phyloP scores from a whole-genome alignment of 2,797 vertebrate species.

The Epinephelus coioides region DNA sequence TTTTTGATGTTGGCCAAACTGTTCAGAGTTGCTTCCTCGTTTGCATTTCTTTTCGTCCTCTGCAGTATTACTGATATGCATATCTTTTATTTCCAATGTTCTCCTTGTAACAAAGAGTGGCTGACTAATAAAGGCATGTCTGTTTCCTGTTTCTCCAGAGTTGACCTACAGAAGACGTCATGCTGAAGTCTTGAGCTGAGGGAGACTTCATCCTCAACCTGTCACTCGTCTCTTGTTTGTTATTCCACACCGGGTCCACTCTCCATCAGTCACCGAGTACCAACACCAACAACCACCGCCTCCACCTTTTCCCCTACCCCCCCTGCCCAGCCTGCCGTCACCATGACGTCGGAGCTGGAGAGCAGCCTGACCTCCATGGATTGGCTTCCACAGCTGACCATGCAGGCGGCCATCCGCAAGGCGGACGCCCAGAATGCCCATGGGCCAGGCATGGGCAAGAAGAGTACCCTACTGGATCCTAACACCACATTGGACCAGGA shows the following conservation, averaged over 20 bases:
- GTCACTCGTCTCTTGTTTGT: slow-evolving; percentile 44
- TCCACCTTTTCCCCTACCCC: slow-evolving; percentile 72
- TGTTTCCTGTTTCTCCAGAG: slow-evolving; percentile 71
- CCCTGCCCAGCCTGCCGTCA: slow-evolving; percentile 79
- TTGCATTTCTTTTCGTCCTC: slow-evolving; percentile 22
- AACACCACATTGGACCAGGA: slow-evolving; percentile 95
- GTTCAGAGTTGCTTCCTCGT: slow-evolving; percentile 38
- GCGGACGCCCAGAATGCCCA: slow-evolving; percentile 91
- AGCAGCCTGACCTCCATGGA: slow-evolving; percentile 97
- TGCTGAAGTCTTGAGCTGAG: slow-evolving; percentile 77
- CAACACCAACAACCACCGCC: slow-evolving; percentile 52
- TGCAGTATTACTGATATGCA: slow-evolving; percentile 16
- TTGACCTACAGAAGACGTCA: slow-evolving; percentile 62
- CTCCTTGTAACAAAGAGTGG: not conserved
- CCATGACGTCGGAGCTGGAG: slow-evolving; percentile 97
- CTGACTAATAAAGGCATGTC: slow-evolving; percentile 51
- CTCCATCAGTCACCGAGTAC: slow-evolving; percentile 49
- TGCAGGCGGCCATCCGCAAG: slow-evolving; percentile 94
- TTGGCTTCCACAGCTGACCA: slow-evolving; percentile 95
- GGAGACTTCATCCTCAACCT: slow-evolving; percentile 58
- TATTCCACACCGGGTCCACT: slow-evolving; percentile 55
- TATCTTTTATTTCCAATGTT: not conserved
- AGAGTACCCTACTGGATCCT: slow-evolving; percentile 90
- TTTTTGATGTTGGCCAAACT: slow-evolving; percentile 56
- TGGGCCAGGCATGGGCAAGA: slow-evolving; percentile 91